Conservation (phyloP, 1,140 invertebrate genomes). For the Drosophila teissieri region DNA sequence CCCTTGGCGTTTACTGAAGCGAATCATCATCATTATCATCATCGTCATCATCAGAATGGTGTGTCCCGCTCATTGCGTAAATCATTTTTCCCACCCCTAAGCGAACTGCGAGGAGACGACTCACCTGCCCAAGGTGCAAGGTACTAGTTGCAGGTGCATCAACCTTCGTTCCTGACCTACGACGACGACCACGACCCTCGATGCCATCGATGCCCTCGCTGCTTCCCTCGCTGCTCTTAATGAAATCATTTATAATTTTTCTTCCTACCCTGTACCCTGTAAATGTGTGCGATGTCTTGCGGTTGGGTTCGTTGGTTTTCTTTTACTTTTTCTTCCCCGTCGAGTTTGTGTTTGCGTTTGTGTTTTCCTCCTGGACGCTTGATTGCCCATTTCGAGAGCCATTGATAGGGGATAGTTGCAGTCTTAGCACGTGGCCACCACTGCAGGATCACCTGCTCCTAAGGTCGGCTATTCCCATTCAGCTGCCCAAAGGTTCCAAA, state of each 20-base stretch:
- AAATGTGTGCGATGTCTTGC: slow-evolving; percentile 7
- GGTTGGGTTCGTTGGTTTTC: slow-evolving; percentile 19
- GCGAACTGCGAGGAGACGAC: neutral
- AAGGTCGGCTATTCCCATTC: neutral
- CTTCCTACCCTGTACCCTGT: slow-evolving; percentile 23
- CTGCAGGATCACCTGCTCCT: slow-evolving; percentile 27
- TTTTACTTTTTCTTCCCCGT: neutral
- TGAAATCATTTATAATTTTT: slow-evolving; percentile 80
- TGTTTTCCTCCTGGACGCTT: slow-evolving; percentile 39
- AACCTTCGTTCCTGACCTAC: slow-evolving; percentile 29
- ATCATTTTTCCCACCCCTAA: slow-evolving; percentile 80
- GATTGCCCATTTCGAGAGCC: slow-evolving; percentile 14
- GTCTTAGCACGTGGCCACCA: slow-evolving; percentile 56
- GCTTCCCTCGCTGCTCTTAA: slow-evolving; percentile 39
- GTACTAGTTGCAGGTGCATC: slow-evolving; percentile 42
- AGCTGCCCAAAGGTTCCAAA: slow-evolving; percentile 6
- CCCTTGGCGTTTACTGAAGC: slow-evolving; percentile 45
- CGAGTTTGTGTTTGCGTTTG: slow-evolving; percentile 4
- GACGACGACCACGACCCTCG: slow-evolving; percentile 20
- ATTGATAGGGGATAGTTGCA: slow-evolving; percentile 46
- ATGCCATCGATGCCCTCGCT: slow-evolving; percentile 24
- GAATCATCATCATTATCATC: slow-evolving; percentile 45
- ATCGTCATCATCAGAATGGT: slow-evolving; percentile 26
- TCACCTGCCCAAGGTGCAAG: slow-evolving; percentile 55
- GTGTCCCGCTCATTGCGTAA: slow-evolving; percentile 60